Conservation (phyloP, 1,140 invertebrate genomes). For the Mya arenaria region DNA sequence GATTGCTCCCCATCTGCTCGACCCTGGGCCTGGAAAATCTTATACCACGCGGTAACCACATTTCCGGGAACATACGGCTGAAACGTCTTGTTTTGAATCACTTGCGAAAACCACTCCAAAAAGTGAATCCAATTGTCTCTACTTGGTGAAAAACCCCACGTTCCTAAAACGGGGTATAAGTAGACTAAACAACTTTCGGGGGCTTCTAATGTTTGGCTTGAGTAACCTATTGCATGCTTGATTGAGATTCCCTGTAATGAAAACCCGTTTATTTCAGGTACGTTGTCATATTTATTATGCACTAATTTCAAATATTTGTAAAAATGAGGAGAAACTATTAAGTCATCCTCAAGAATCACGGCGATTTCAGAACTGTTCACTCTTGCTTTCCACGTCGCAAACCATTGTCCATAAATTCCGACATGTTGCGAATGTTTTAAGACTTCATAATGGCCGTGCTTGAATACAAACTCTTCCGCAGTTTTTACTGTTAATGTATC, state of each 20-base stretch:
- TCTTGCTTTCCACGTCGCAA: conserved; percentile 60
- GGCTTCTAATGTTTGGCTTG: background rate
- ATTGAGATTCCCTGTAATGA: conserved; percentile 55
- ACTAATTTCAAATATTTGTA: conserved; percentile 62
- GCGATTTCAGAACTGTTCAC: conserved; percentile 61
- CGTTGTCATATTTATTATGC: conserved; percentile 61
- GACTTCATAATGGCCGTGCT: conserved; percentile 55
- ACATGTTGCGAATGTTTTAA: conserved; percentile 55
- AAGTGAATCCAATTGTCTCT: conserved; percentile 59
- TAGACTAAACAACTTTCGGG: conserved; percentile 42
- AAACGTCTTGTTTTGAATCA: conserved; percentile 40
- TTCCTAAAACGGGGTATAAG: conserved; percentile 59
- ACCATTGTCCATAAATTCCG: conserved; percentile 67
- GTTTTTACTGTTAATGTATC: conserved; percentile 44
- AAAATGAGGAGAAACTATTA: conserved; percentile 62
- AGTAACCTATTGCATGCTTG: conserved; percentile 11
- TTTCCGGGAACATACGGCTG: conserved; percentile 64
- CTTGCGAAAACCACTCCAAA: conserved; percentile 63
- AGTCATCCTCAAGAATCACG: conserved; percentile 67
- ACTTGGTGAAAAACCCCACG: conserved; percentile 69
- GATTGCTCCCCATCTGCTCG: conserved; percentile 63
- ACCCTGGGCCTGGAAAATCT: conserved; percentile 39
- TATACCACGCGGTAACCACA: conserved; percentile 60
- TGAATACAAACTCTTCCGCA: conserved; percentile 56
- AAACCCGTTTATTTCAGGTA: conserved; percentile 58